Evolutionary conservation across 2,113 vertebrate species (phyloP), one percentile per base, ranked within the genome.

Genomic region (Callaeas wilsoni): DNA sequence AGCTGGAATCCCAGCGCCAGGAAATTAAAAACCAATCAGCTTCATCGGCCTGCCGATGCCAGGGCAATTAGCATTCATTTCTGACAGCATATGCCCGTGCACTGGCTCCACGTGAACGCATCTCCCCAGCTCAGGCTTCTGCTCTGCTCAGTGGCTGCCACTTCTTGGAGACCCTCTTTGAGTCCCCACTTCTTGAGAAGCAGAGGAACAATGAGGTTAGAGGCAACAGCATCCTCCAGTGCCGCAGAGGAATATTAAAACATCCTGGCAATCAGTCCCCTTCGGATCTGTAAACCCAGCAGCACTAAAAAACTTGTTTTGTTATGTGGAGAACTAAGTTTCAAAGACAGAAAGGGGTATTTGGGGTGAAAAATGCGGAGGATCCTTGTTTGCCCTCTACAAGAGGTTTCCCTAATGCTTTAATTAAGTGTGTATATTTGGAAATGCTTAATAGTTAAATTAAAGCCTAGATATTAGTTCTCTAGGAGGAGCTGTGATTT

Each of bases 21-120:
- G 93, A 75, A 96, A 97, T 96, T 94, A 96, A 90, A 97, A 94
- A 23, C 18, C 73, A 20, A 90, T 95, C 95, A 94, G 76, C 62
- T 91, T 95, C 90, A 96, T 92, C 69, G 87, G 89, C 11, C 81
- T 95, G 82, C 52, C 1, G 3, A 42, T 87, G 87, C 82, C 91
- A 91, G 75, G 64, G 60, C 33, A 70, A 94, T 97, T 76, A 97
- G 35, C 52, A 9, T 50, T 84, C 82, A 35, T 82, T 93, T 55
- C 75, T 82, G 85, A 27, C 70, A 92, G 56, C 92, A 76, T 76
- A 82, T 90, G 91, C 46, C 76, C 9, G 0, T 11, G 75, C 59
- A 9, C 46, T 42, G 57, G 67, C 74, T 82, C 25, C 30, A 32
- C 0, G 1, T 16, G 32, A 62, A 5, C 3, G 1, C 0, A 1